phyloP scores from a whole-genome alignment of 2,797 vertebrate genomes.

The Botia almorhae region DNA sequence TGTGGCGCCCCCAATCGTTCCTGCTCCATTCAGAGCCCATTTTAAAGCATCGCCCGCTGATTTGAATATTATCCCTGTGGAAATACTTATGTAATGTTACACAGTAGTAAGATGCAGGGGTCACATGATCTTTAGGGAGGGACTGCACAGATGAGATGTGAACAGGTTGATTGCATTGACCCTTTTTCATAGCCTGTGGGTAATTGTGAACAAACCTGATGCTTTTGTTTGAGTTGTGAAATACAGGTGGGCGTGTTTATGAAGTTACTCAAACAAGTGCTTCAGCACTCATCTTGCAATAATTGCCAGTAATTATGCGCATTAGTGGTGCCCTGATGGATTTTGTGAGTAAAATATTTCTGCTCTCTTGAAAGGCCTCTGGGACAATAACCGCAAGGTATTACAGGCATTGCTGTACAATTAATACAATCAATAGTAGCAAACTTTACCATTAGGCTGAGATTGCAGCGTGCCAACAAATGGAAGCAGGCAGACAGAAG shows the following conservation, averaged over 20 bases:
- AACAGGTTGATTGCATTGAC: conserved; percentile 47
- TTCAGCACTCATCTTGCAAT: conserved; percentile 68
- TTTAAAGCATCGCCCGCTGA: conserved; percentile 51
- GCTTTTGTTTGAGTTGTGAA: conserved; percentile 57
- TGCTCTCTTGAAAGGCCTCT: conserved; percentile 49
- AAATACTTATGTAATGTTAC: conserved; percentile 57
- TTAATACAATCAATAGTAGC: conserved; percentile 32
- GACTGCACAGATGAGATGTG: conserved; percentile 28
- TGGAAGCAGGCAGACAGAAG: neutral
- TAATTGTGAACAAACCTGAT: conserved; percentile 56
- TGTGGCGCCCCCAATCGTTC: conserved; percentile 54
- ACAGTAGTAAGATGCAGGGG: conserved; percentile 12
- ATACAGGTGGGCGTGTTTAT: conserved; percentile 70
- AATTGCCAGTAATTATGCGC: conserved; percentile 80
- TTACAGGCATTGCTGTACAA: neutral
- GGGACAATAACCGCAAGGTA: conserved; percentile 32
- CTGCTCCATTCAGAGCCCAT: conserved; percentile 44
- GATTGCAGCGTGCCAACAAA: conserved; percentile 13
- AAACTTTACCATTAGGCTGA: conserved; percentile 21
- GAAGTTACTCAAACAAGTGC: conserved; percentile 66
- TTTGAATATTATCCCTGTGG: conserved; percentile 50
- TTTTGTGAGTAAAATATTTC: conserved; percentile 51
- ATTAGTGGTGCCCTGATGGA: conserved; percentile 60
- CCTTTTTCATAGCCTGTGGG: conserved; percentile 45
- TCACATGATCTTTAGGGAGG: conserved; percentile 31